These are phyloP conservation scores for Mactra quadrangularis DNA, from an alignment of 1,140 invertebrate species.

Conservation along the genomic window DNA sequence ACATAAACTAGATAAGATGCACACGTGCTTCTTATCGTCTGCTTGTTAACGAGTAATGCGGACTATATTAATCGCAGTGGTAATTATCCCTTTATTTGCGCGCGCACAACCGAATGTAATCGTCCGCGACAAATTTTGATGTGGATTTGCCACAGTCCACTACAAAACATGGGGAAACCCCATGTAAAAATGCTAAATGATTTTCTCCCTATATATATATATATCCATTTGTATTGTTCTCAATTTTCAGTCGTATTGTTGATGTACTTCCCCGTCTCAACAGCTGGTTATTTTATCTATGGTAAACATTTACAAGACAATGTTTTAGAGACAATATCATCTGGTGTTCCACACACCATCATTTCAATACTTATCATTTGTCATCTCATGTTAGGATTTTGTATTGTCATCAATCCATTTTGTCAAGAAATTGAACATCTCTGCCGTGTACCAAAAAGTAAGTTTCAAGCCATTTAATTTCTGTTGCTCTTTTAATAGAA, in stretches of 20 bases:
- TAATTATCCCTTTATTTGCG: no score
- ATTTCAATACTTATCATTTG: constrained; percentile 81
- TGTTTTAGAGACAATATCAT: constrained; percentile 73
- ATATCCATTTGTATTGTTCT: neutral
- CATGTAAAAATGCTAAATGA: neutral
- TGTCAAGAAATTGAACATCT: constrained; percentile 88
- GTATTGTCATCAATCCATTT: constrained; percentile 84
- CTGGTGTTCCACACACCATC: constrained; percentile 57
- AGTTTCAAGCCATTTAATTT: no score
- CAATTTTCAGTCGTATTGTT: constrained; percentile 78
- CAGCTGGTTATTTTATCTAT: constrained; percentile 75
- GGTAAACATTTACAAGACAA: constrained; percentile 73
- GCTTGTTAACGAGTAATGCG: no score
- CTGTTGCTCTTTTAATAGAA: no score
- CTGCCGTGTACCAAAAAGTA: constrained; percentile 87
- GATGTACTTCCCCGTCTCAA: constrained; percentile 80
- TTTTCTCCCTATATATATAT: neutral
- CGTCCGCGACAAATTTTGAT: no score
- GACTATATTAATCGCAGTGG: no score
- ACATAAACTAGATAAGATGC: no score
- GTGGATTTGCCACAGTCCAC: no score
- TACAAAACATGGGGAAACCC: no score
- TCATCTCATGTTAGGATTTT: constrained; percentile 82
- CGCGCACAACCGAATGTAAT: no score
- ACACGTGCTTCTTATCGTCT: no score